Conservation (phyloP, 37 sponge, comb jelly and placozoan species). For the Agelas oroides region DNA sequence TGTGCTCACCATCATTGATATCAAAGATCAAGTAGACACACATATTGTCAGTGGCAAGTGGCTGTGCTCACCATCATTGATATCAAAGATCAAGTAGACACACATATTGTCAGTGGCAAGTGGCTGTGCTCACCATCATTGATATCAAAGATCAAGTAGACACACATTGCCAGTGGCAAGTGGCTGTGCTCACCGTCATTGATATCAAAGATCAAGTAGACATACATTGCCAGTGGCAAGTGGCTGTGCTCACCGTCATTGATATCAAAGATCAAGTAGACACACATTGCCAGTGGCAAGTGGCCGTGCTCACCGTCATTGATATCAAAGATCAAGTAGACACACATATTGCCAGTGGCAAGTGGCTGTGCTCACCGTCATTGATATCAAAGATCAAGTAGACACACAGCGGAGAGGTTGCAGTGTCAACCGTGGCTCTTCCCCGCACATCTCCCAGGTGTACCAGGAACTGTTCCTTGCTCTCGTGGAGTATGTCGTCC, state of each 20-base stretch:
- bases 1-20: conserved; percentile 51
- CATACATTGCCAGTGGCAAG: conserved; percentile 33
- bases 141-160: conserved; percentile 38
- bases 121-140: conserved; percentile 51
- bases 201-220: conserved; percentile 38
- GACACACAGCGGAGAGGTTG: conserved; percentile 32
- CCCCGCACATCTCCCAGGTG: neutral
- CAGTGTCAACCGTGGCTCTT: neutral
- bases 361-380: conserved; percentile 46
- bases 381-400: conserved; percentile 37
- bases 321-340: conserved; percentile 38
- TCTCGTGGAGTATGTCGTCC: conserved; percentile 46
- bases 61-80: conserved; percentile 50
- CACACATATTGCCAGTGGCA: neutral
- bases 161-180: conserved; percentile 37
- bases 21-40: conserved; percentile 56
- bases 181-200: neutral
- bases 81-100: conserved; percentile 42
- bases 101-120: too few species aligned
- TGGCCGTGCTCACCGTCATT: neutral
- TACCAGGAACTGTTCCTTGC: conserved; percentile 37
- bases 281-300: conserved; percentile 37
- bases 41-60: too few species aligned
- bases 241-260: neutral
- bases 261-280: conserved; percentile 38